Percentiles rank a stretch among this genome's conserved stretches.
These are phyloP conservation scores for Cryptoprocta ferox DNA, from an alignment of 2,797 vertebrate genomes.

Conservation along the genomic window DNA sequence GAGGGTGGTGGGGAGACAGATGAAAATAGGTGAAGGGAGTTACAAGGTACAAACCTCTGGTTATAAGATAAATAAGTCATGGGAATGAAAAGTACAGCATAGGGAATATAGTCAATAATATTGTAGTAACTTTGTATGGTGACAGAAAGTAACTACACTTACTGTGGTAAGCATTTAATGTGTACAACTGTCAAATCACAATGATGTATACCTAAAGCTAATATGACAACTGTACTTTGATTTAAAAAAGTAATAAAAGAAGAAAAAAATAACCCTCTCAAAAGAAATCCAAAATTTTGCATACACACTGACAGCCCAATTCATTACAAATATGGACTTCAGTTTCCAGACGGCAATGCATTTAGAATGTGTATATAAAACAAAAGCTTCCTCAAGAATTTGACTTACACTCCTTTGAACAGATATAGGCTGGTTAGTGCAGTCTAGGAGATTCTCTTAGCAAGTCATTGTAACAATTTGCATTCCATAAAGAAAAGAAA, in stretches of 20 bases:
- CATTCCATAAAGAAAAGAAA: not conserved
- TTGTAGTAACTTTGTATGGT: not conserved
- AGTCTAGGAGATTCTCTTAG: not conserved
- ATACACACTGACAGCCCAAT: not conserved
- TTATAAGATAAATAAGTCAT: not conserved
- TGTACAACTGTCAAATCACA: not conserved
- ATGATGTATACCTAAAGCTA: not conserved
- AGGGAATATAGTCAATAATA: not conserved
- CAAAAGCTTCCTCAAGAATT: not conserved
- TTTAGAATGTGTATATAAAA: not conserved
- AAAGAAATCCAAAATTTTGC: slow-evolving; percentile 27
- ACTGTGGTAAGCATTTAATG: not conserved
- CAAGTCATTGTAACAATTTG: not conserved
- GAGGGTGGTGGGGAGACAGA: not conserved
- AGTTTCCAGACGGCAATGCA: not conserved
- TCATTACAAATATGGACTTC: not conserved
- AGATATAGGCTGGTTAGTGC: not conserved
- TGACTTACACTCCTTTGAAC: not conserved
- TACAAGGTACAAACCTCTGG: not conserved
- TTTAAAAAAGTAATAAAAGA: not conserved
- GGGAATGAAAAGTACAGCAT: not conserved
- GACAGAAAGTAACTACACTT: not conserved
- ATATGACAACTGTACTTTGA: not conserved
- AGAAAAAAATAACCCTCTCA: not conserved
- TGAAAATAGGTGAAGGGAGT: not conserved